phyloP scores from a whole-genome alignment of 2,797 vertebrate genomes.

The Sitta carolinensis region DNA sequence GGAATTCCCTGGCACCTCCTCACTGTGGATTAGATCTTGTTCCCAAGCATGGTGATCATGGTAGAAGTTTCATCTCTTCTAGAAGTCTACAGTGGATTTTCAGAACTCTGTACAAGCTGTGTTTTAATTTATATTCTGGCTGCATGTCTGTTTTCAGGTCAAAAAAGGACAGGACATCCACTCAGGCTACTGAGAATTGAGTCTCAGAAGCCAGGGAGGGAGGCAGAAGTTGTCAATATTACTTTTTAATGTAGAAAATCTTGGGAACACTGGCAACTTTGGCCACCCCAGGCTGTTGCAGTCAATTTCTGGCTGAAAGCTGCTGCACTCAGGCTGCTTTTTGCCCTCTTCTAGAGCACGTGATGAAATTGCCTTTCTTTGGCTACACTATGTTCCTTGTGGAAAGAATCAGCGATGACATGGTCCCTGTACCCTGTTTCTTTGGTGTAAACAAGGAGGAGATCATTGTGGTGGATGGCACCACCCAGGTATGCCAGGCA shows the following conservation, averaged over 20 bases:
- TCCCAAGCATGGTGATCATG: background rate
- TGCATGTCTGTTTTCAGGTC: background rate
- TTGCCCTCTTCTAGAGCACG: conserved; percentile 70
- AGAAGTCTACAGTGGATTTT: background rate
- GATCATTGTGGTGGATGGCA: conserved; percentile 76
- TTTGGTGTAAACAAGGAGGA: conserved; percentile 81
- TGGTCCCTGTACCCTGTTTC: conserved; percentile 76
- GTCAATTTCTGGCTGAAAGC: background rate
- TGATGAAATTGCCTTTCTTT: conserved; percentile 81
- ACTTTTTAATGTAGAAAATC: background rate
- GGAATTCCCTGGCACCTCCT: background rate
- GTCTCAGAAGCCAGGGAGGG: background rate
- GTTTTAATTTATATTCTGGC: background rate
- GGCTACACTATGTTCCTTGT: conserved; percentile 80
- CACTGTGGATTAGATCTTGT: background rate
- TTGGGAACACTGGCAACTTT: background rate
- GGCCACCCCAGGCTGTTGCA: background rate
- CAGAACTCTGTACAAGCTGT: background rate
- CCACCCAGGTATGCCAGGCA: conserved; percentile 78
- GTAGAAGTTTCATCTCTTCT: background rate
- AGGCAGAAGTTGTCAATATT: background rate
- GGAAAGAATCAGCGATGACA: conserved; percentile 77
- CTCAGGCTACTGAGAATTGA: background rate
- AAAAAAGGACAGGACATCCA: background rate
- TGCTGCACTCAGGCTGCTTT: background rate